Evolutionary conservation across 2,113 vertebrate species (phyloP).

Genomic region (Neopipo cinnamomea): DNA sequence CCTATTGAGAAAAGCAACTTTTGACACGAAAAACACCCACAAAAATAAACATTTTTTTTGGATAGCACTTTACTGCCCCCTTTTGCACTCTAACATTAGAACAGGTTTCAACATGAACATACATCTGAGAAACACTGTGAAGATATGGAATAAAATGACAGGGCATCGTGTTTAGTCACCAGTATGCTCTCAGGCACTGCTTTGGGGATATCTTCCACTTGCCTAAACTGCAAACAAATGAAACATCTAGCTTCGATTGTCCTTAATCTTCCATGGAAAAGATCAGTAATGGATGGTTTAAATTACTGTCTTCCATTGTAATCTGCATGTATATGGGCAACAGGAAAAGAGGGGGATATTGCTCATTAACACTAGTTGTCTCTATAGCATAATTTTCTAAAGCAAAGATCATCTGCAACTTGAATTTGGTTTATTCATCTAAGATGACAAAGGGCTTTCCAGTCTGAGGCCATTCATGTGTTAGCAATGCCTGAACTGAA

Average conservation of each 20-base stretch:
- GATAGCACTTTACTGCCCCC: slow-evolving; percentile 82
- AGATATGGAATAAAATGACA: neutral
- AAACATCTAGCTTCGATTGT: neutral
- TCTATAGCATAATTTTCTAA: slow-evolving; percentile 48
- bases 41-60: slow-evolving; percentile 53
- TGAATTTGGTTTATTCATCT: slow-evolving; percentile 56
- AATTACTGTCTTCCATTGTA: slow-evolving; percentile 38
- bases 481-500: neutral
- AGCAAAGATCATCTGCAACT: slow-evolving; percentile 59
- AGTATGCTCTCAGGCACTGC: neutral
- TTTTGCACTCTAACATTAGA: slow-evolving; percentile 79
- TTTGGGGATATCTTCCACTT: slow-evolving; percentile 21
- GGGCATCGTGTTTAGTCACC: neutral
- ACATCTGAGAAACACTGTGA: slow-evolving; percentile 15
- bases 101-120: slow-evolving; percentile 58
- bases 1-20: slow-evolving; percentile 10
- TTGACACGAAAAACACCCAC: slow-evolving; percentile 11
- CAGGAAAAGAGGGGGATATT: slow-evolving; percentile 31
- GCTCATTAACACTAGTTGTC: slow-evolving; percentile 57
- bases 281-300: slow-evolving; percentile 25
- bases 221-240: neutral
- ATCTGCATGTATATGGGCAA: slow-evolving; percentile 21
- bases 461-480: slow-evolving; percentile 15
- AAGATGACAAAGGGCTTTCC: slow-evolving; percentile 22
- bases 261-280: slow-evolving; percentile 21